Percentiles rank a stretch among this genome's conserved stretches.
Evolutionary conservation across 2,113 vertebrate genomes (phyloP).

Genomic region (Chloebia gouldiae): DNA sequence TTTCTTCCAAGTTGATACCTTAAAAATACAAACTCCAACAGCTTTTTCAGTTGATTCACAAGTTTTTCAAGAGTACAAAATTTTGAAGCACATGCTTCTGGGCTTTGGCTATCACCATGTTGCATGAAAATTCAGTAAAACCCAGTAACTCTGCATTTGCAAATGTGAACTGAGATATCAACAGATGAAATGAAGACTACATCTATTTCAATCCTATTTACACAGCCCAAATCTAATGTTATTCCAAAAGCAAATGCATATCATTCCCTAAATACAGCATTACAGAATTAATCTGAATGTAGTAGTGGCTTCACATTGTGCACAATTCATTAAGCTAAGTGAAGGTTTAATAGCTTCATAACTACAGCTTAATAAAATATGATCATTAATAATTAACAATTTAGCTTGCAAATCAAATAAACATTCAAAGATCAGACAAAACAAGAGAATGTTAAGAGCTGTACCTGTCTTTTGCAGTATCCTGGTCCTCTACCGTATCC

Average conservation of each 20-base stretch:
- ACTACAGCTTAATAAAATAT: background rate
- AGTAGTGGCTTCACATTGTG: background rate
- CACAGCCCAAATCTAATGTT: background rate
- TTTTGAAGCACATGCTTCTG: background rate
- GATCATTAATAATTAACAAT: background rate
- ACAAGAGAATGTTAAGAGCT: background rate
- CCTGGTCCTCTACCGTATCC: slow-evolving; percentile 82
- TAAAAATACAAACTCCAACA: background rate
- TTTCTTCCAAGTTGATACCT: slow-evolving; percentile 92
- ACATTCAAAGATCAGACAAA: background rate
- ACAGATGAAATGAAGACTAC: background rate
- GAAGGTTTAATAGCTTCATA: background rate
- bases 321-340: background rate
- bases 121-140: background rate
- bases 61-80: background rate
- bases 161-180: background rate
- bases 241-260: background rate
- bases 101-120: background rate
- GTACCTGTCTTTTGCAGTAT: slow-evolving; percentile 91
- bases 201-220: background rate
- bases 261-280: background rate
- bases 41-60: background rate
- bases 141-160: background rate
- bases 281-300: background rate
- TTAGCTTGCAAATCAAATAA: background rate